A percentile compares a stretch with the other conserved stretches of the same genome.
phyloP scores from a whole-genome alignment of 2,888 invertebrate species.

The Bellardia bayeri region DNA sequence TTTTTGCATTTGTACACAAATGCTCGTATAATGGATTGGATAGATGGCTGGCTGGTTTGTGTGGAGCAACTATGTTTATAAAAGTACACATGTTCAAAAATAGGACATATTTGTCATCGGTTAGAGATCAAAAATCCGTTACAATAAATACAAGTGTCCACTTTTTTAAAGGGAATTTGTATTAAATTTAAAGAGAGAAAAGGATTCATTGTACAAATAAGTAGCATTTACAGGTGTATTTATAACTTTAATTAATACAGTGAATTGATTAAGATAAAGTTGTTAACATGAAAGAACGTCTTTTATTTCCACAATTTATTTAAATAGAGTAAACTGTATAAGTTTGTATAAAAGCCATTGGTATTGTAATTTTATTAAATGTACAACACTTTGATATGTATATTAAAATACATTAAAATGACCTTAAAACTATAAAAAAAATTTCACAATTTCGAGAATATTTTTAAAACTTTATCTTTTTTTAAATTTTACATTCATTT shows the following conservation, averaged over 20 bases:
- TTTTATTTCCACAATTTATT: too few relatives aligned
- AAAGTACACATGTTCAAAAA: conserved; percentile 55
- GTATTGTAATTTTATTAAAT: not conserved
- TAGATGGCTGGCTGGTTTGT: conserved; percentile 18
- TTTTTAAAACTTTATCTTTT: too few relatives aligned
- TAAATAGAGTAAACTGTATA: too few relatives aligned
- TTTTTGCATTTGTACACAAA: conserved; percentile 64
- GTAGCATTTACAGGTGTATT: not conserved
- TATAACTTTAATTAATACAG: not conserved
- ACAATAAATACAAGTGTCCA: not conserved
- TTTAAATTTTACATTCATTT: too few relatives aligned
- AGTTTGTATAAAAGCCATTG: too few relatives aligned
- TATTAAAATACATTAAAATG: too few relatives aligned
- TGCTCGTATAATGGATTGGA: conserved; percentile 27
- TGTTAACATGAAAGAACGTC: not conserved
- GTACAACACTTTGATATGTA: too few relatives aligned
- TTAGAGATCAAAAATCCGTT: conserved; percentile 9
- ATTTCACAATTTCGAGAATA: too few relatives aligned
- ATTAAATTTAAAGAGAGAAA: conserved; percentile 18
- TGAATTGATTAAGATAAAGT: not conserved
- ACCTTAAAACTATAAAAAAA: too few relatives aligned
- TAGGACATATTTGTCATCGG: conserved; percentile 69
- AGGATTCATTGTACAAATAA: conserved; percentile 19
- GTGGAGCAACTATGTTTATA: conserved; percentile 32
- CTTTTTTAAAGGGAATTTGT: conserved; percentile 1